Percentiles rank a stretch among this genome's conserved stretches.
Conservation (phyloP, 2,888 invertebrate genomes). For the Myopa testacea region DNA sequence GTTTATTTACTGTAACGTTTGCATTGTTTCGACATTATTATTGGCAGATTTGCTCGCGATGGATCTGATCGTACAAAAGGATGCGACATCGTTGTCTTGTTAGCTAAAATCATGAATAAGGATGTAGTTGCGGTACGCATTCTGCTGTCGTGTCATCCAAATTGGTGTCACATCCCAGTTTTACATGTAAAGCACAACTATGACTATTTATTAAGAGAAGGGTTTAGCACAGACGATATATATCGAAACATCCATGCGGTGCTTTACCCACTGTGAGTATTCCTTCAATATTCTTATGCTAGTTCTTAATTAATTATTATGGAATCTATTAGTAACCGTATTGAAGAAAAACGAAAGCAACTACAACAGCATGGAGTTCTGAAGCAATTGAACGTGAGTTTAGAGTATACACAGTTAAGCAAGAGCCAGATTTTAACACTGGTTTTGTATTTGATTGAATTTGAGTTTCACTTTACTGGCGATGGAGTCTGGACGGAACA, state of each 20-base stretch:
- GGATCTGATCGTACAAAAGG: slow-evolving; percentile 71
- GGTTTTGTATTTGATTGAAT: slow-evolving; percentile 79
- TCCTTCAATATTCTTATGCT: neutral
- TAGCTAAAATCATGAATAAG: slow-evolving; percentile 64
- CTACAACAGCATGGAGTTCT: slow-evolving; percentile 54
- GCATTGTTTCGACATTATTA: neutral
- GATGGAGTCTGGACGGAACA: slow-evolving; percentile 77
- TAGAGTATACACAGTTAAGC: slow-evolving; percentile 62
- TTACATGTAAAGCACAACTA: slow-evolving; percentile 73
- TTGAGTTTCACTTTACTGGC: slow-evolving; percentile 79
- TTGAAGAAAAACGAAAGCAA: slow-evolving; percentile 60
- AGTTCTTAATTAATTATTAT: neutral
- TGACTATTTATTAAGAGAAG: slow-evolving; percentile 69
- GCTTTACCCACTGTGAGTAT: slow-evolving; percentile 76
- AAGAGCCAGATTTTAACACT: slow-evolving; percentile 74
- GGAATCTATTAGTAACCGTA: slow-evolving; percentile 57
- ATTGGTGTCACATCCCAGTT: slow-evolving; percentile 75
- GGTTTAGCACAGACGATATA: slow-evolving; percentile 72
- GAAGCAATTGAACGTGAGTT: slow-evolving; percentile 56
- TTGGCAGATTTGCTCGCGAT: slow-evolving; percentile 70
- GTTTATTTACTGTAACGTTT: slow-evolving; percentile 4
- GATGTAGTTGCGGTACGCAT: slow-evolving; percentile 59
- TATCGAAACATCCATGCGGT: slow-evolving; percentile 74
- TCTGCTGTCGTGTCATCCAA: slow-evolving; percentile 73
- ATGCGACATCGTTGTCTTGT: slow-evolving; percentile 67